A percentile compares a stretch with the other conserved stretches of the same genome.
Evolutionary conservation across 2,797 vertebrate species (phyloP).

Genomic region (Dryobates pubescens): DNA sequence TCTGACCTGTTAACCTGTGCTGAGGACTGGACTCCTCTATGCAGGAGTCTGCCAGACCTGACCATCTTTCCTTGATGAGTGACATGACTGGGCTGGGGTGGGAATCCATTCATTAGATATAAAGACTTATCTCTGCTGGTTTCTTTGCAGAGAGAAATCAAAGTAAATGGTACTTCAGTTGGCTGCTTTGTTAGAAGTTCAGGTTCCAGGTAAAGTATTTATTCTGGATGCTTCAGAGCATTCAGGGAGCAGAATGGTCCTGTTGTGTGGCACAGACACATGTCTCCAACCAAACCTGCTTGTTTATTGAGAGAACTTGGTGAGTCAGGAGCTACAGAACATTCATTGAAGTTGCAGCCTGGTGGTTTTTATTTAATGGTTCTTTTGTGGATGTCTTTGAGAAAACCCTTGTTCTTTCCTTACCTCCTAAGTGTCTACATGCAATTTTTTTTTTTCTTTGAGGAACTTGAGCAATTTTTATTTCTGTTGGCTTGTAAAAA

Average conservation of each 20-base stretch:
- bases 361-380: not conserved
- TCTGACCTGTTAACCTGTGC: not conserved
- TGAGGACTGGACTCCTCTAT: not conserved
- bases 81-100: not conserved
- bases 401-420: not conserved
- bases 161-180: not conserved
- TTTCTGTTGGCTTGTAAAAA: not conserved
- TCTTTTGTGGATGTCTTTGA: not conserved
- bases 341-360: not conserved
- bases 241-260: not conserved
- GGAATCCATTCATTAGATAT: not conserved
- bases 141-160: not conserved
- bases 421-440: not conserved
- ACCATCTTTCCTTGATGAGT: not conserved
- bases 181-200: not conserved
- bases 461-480: not conserved
- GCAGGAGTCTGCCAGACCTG: not conserved
- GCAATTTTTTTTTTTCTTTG: not conserved
- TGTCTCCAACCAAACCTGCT: not conserved
- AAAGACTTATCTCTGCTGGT: not conserved
- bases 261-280: not conserved
- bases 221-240: not conserved
- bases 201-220: not conserved
- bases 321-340: not conserved
- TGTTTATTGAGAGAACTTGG: not conserved